These are phyloP conservation scores for Drosophila sp. DNA, from an alignment of 1,140 invertebrate genomes.

Conservation along the genomic window DNA sequence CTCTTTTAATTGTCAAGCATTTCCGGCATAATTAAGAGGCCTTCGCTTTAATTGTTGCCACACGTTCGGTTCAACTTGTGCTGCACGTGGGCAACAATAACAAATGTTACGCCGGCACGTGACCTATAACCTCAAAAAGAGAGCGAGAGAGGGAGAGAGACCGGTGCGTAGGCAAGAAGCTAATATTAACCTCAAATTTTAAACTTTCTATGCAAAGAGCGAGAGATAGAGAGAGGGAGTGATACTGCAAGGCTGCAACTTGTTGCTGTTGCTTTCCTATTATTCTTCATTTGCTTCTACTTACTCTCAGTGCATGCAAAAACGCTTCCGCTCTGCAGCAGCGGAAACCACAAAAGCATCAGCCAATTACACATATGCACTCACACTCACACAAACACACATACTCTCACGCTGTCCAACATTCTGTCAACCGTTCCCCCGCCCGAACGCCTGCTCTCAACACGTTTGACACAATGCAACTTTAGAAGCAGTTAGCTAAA, in stretches of 20 bases:
- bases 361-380: slow-evolving; percentile 29
- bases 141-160: background rate
- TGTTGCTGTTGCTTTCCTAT: slow-evolving; percentile 13
- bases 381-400: slow-evolving; percentile 2
- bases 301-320: slow-evolving; percentile 46
- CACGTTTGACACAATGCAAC: slow-evolving; percentile 48
- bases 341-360: slow-evolving; percentile 66
- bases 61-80: slow-evolving; percentile 36
- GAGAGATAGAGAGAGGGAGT: slow-evolving; percentile 1
- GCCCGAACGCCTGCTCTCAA: background rate
- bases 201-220: slow-evolving; percentile 21
- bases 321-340: slow-evolving; percentile 73
- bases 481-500: slow-evolving; percentile 53
- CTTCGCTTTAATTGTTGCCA: slow-evolving; percentile 61
- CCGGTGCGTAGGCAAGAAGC: slow-evolving; percentile 39
- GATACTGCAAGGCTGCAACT: slow-evolving; percentile 5
- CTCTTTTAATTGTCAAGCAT: slow-evolving; percentile 43
- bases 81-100: slow-evolving; percentile 54
- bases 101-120: slow-evolving; percentile 43
- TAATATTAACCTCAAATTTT: slow-evolving; percentile 21
- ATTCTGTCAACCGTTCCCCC: slow-evolving; percentile 9
- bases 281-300: background rate
- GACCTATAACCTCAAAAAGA: slow-evolving; percentile 49
- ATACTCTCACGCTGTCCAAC: slow-evolving; percentile 14
- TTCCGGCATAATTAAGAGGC: slow-evolving; percentile 61